Evolutionary conservation across 2,113 vertebrate species (phyloP), one percentile per base, ranked within the genome.

Genomic region (Platichthys flesus): DNA sequence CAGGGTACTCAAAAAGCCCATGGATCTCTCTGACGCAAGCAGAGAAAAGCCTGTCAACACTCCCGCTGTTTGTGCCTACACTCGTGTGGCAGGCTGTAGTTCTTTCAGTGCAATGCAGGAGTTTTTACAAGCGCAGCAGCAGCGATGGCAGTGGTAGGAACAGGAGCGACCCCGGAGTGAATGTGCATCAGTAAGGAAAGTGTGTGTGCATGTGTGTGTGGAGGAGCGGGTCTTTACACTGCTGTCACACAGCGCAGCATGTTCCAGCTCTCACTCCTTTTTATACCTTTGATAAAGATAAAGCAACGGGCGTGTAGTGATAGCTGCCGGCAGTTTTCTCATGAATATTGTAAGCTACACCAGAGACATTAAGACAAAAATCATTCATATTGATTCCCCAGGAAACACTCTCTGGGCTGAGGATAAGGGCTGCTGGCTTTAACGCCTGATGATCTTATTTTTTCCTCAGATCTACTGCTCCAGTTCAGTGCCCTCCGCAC

Each of bases 101-200:
- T 87, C 60, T 84, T 49, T 76, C 67, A 79, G 77, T 82, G 81
- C 89, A 81, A 86, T 87, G 87, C 83, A 90, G 90, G 91, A 92
- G 86, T 89, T 90, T 84, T 57, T 51, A 90, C 72, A 61, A 90
- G 88, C 57, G 45, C 83, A 83, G 76, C 71, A 73, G 63, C 49
- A 79, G 55, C 72, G 61, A 26, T 35, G 47, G 49, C 83, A 81
- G 74, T 62, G 65, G 63, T 40, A 79, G 55, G 62, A 62, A 21
- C 52, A 67, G 45, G 24, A 56, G 55, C n/a, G 54, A 78, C 56
- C 52, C 71, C 52, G 45, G 23, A 51, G 63, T 74, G 60, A 66
- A 28, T 40, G 74, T 85, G 66, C 40, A 65, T 71, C 58, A 63
- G 49, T 76, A 58, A 58, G 76, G 5, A 4, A 61, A 20, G 37